Evolutionary conservation across 2,888 invertebrate species (phyloP), one percentile per base, ranked within the genome.

Genomic region (Penaeus monodon): DNA sequence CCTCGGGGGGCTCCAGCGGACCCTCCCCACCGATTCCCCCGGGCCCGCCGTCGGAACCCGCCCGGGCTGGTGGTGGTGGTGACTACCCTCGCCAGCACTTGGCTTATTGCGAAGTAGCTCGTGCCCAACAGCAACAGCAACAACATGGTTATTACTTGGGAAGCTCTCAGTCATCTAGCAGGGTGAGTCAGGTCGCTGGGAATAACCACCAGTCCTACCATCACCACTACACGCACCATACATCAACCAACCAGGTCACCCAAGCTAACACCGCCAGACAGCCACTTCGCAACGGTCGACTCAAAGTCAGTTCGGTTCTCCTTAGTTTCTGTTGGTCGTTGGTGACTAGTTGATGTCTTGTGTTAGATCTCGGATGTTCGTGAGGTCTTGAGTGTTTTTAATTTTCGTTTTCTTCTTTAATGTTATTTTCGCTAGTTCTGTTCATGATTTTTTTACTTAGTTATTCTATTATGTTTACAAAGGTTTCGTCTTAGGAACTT

Each of bases 1-100:
- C 89, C n/a, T 89, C 89, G 3, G 88, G 89, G 78, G 89, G 88
- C 22, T 89, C 89, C 73, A 88, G 88, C 74, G 89, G 89, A 12
- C 88, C 89, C 66, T 89, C 89, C 20, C 89, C 89, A 44, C 89
- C 89, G n/a, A 84, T 89, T 64, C 88, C 89, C 57, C 85, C 85
- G 64, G 81, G 88, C 20, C 88, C 88, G 24, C 85, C 88, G 38
- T 85, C 86, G n/a, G 85, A 85, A n/a, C 49, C 86, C 7, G 44
- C 85, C n/a, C 83, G 84, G 29, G 70, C 83, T n/a, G 85, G 83
- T 38, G 73, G 85, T 44, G 88, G 85, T 12, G 78, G 81, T 77
- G 86, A 85, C 74, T 88, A 86, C 65, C 86, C 89, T n/a, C 76
- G 88, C 44, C 86, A 84, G 77, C 89, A 89, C 76, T 88, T 88